Percentiles rank a stretch among this genome's conserved stretches.
Evolutionary conservation across 2,888 invertebrate genomes (phyloP).

Genomic region (Lordiphosa andalusiaca): DNA sequence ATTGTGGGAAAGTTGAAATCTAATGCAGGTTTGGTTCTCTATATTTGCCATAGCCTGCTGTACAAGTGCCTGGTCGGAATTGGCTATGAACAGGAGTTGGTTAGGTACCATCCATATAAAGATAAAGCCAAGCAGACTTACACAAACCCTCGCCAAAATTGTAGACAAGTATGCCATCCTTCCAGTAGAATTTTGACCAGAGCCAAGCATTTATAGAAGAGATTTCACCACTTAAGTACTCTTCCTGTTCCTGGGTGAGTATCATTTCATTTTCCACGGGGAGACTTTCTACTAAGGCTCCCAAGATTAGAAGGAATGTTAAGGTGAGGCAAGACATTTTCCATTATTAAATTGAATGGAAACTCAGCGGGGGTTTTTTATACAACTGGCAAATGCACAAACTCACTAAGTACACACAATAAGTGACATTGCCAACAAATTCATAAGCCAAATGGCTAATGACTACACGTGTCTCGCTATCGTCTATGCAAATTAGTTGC

Average conservation of each 20-base stretch:
- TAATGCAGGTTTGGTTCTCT: slow-evolving; percentile 30
- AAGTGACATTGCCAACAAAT: no score
- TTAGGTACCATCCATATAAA: no score
- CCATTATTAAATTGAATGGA: no score
- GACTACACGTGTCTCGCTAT: no score
- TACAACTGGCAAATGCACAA: no score
- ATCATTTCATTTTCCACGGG: slow-evolving; percentile 20
- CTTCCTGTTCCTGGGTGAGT: slow-evolving; percentile 12
- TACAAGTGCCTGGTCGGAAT: not conserved
- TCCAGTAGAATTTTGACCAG: slow-evolving; percentile 1
- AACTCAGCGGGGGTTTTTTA: no score
- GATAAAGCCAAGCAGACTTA: not conserved
- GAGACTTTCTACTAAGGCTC: not conserved
- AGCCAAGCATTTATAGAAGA: not conserved
- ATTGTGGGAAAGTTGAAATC: slow-evolving; percentile 29
- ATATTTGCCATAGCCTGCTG: slow-evolving; percentile 41
- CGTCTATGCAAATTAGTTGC: no score
- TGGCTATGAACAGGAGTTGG: not conserved
- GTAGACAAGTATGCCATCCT: not conserved
- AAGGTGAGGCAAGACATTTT: not conserved
- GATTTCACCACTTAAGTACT: not conserved
- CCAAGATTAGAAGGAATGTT: not conserved
- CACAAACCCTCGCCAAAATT: not conserved
- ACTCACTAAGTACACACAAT: no score
- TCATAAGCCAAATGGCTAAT: no score